Evolutionary conservation across 2,113 vertebrate species (phyloP), one percentile per base, ranked within the genome.

Genomic region (Xyrauchen texanus): DNA sequence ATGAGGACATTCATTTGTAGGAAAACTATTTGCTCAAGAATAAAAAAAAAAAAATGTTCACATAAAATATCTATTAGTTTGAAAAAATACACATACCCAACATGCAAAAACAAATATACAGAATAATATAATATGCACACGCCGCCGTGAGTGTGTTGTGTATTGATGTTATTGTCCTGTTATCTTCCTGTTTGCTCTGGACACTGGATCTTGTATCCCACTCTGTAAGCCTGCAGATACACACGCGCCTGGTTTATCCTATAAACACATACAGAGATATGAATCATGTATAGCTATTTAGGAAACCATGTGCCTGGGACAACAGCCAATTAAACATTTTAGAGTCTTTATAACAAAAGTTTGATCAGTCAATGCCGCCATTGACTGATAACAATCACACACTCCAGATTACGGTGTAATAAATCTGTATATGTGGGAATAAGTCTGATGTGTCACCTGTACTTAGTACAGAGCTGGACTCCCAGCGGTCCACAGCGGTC

Each of bases 191-290:
- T 89, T 80, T 76, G 88, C 15, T 83, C 80, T 11, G 90, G 89
- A 88, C 94, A 95, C 78, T 93, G 92, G 88, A 93, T 91, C 83
- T 90, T 94, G 88, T 95, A 95, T 61, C 93, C 94, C 5, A 94
- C 94, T 74, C 89, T 89, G 86, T 95, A 95, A 8, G 93, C 94
- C 85, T 93, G 93, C 52, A 94, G 88, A 83, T 95, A 94, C 5
- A 95, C 92, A 3, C 93, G 90, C 1, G 92, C 92, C 87, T 95
- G 94, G 66, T 95, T 95, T 47, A 94, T 92, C 85, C 94, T 95
- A 82, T 2, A 87, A 79, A 55, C 53, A 79, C 0, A 83, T n/a
- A 73, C 49, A 8, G 58, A 16, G 70, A 44, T 12, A 7, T 8
- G 34, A 62, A 9, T 15, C 8, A 45, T 21, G 57, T 44, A 44